These are phyloP conservation scores for Sialis lutaria DNA, from an alignment of 2,888 invertebrate genomes.

Conservation along the genomic window DNA sequence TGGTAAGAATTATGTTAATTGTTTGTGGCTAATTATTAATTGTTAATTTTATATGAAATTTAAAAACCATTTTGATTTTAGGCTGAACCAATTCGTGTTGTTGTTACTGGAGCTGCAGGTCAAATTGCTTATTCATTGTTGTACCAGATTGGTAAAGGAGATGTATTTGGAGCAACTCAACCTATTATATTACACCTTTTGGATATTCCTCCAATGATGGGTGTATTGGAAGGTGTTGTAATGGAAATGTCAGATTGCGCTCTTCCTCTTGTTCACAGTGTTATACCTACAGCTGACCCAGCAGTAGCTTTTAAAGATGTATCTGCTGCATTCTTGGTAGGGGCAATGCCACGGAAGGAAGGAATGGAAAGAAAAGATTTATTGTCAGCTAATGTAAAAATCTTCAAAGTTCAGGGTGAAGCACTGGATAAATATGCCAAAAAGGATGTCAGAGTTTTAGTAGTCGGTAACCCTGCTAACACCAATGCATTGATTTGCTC, in stretches of 20 bases:
- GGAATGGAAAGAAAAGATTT: slow-evolving; percentile 99
- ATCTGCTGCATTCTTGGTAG: slow-evolving; percentile 90
- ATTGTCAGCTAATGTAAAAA: slow-evolving; percentile 91
- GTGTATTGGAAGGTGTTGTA: slow-evolving; percentile 91
- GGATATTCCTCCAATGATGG: slow-evolving; percentile 93
- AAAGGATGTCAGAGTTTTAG: slow-evolving; percentile 85
- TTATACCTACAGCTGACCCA: slow-evolving; percentile 76
- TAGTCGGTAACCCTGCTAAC: slow-evolving; percentile 99
- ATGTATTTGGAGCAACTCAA: slow-evolving; percentile 83
- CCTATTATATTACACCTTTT: slow-evolving; percentile 75
- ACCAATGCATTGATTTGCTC: slow-evolving; percentile 94
- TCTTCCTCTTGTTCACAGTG: slow-evolving; percentile 66
- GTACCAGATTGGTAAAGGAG: slow-evolving; percentile 87
- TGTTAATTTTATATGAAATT: too few species aligned
- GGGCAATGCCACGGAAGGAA: slow-evolving; percentile 92
- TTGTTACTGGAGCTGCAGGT: slow-evolving; percentile 97
- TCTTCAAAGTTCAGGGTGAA: slow-evolving; percentile 93
- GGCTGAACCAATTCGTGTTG: slow-evolving; percentile 76
- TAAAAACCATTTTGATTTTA: slow-evolving; percentile 16
- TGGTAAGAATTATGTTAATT: too few species aligned
- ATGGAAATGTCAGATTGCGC: slow-evolving; percentile 97
- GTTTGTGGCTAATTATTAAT: too few species aligned
- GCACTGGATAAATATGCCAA: slow-evolving; percentile 81
- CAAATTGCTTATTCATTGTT: slow-evolving; percentile 97
- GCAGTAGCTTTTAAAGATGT: slow-evolving; percentile 89